These are phyloP conservation scores for Luperina nickerlii DNA, from an alignment of 2,888 invertebrate genomes.

Conservation along the genomic window DNA sequence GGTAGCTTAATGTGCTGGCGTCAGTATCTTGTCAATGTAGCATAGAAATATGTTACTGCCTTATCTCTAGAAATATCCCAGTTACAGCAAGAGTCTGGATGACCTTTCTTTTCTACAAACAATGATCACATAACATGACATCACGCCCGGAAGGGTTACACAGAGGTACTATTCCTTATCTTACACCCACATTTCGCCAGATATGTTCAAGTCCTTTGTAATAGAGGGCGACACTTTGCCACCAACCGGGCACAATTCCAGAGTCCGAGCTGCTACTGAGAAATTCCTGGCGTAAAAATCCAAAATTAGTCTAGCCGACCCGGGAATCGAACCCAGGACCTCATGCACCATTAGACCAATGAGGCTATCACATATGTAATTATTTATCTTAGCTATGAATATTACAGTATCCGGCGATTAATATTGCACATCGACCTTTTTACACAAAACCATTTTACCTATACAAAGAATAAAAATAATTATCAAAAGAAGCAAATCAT, in stretches of 20 bases:
- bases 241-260: too few species aligned
- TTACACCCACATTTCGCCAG: neutral
- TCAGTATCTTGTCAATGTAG: too few species aligned
- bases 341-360: neutral
- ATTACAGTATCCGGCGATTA: neutral
- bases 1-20: too few species aligned
- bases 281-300: neutral
- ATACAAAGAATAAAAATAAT: too few species aligned
- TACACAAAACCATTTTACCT: too few species aligned
- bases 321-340: neutral
- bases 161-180: neutral
- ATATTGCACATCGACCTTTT: too few species aligned
- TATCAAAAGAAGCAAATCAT: too few species aligned
- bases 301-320: accelerated
- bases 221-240: too few species aligned
- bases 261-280: neutral
- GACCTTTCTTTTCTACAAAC: neutral
- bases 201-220: neutral
- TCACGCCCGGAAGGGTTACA: neutral
- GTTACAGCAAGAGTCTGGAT: neutral
- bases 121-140: neutral
- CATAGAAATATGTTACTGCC: neutral
- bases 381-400: neutral
- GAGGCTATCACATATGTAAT: neutral
- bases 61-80: neutral